Evolutionary conservation across 2,113 vertebrate species (phyloP).

Genomic region (Petromus typicus): DNA sequence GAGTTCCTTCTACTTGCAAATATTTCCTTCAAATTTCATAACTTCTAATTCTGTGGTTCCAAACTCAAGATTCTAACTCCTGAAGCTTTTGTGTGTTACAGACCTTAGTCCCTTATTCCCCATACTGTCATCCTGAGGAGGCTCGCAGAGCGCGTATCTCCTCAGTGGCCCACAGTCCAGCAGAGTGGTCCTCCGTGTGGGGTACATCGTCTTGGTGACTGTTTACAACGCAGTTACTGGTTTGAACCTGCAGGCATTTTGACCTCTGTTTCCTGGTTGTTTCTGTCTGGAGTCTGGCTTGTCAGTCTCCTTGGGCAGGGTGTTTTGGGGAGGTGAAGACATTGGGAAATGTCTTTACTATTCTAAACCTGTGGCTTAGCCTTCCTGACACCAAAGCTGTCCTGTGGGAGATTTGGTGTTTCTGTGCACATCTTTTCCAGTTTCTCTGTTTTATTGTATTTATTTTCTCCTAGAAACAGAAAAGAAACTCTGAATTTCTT

Average conservation of each 20-base stretch:
- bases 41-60: slow-evolving; percentile 33
- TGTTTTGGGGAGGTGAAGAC: background rate
- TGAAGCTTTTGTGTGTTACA: background rate
- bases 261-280: slow-evolving; percentile 18
- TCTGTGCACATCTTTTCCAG: background rate
- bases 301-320: background rate
- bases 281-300: slow-evolving; percentile 8
- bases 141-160: background rate
- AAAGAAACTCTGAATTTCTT: background rate
- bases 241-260: background rate
- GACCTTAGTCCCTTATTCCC: background rate
- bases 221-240: background rate
- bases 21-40: slow-evolving; percentile 49
- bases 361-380: background rate
- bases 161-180: background rate
- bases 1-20: slow-evolving; percentile 52
- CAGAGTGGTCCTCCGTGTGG: no score
- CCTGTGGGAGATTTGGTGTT: background rate
- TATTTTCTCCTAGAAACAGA: slow-evolving; percentile 40
- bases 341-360: background rate
- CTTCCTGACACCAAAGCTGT: background rate
- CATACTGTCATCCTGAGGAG: background rate
- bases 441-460: background rate
- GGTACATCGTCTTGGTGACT: background rate
- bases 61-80: slow-evolving; percentile 33